phyloP scores from a whole-genome alignment of 2,888 invertebrate species.

The Octonoba sinensis region DNA sequence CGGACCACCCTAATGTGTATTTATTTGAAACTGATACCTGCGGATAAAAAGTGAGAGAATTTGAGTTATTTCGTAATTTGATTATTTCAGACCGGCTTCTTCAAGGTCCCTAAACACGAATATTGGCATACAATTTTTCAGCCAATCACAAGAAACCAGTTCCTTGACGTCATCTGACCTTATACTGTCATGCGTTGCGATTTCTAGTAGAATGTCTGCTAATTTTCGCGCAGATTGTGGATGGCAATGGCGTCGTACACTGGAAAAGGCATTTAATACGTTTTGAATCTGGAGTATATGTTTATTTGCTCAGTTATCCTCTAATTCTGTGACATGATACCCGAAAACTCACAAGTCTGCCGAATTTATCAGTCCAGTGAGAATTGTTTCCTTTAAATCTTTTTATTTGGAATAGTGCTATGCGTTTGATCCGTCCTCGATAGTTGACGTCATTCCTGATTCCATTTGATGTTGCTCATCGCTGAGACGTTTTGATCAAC shows the following conservation, averaged over 20 bases:
- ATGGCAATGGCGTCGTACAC: conserved; percentile 24
- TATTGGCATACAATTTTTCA: conserved; percentile 38
- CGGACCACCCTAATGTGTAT: no score
- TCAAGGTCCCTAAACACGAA: conserved; percentile 9
- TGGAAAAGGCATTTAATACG: conserved; percentile 3
- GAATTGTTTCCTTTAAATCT: no score
- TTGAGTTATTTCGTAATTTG: background rate
- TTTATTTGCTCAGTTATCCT: background rate
- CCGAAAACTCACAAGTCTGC: no score
- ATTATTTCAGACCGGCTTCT: background rate
- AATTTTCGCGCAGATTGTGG: conserved; percentile 36
- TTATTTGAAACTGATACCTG: no score
- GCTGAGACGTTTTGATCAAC: no score
- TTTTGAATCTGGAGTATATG: background rate
- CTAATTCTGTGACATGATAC: no score
- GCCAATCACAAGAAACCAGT: conserved; percentile 30
- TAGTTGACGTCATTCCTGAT: no score
- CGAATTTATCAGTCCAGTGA: no score
- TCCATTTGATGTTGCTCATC: no score
- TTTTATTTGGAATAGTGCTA: no score
- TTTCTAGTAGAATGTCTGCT: conserved; percentile 38
- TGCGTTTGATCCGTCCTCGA: no score
- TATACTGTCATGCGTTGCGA: conserved; percentile 59
- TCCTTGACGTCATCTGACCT: conserved; percentile 57
- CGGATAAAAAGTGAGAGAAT: no score